Evolutionary conservation across 2,113 vertebrate genomes (phyloP), one percentile per base, ranked within the genome.

Genomic region (Crotalus helleri): DNA sequence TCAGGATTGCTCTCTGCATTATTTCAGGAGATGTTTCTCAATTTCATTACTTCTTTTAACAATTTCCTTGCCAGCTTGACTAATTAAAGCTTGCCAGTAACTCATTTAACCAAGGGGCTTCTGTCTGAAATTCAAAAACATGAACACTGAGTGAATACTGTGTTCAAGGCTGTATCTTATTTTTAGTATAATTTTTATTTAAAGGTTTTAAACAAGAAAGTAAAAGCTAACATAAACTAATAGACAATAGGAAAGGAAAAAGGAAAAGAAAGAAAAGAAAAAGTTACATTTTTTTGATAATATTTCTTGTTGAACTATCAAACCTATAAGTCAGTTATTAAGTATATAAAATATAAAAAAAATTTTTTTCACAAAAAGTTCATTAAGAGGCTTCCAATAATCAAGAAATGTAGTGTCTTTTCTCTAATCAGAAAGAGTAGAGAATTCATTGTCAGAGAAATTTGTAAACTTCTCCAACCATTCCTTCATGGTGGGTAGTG

Each of bases 1-100:
- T n/a, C 5, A n/a, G 29, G 51, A 87, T 61, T 93, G 95, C 95
- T 93, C 92, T 81, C 17, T 81, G 17, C 74, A 81, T 81, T 44
- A 81, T 81, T 44, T 81, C 33, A 81, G 74, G 33, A 44, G 17
- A 81, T 21, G 7, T 44, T 81, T 81, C 88, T 0, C 89, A 94
- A 93, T 91, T 5, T 39, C 87, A 0, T 88, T 44, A 92, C 59
- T 92, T 91, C 92, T 85, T 61, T 93, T 88, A 33, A 57, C 23
- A 87, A 91, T 94, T 87, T 88, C 29, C 5, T 0, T 3, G 58
- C 44, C 89, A 93, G 61, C 92, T 93, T 94, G 91, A 57, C 88
- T 90, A n/a, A 85, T 29, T 23, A 92, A 33, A 46, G 91, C 23
- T 15, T 49, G 5, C 90, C 85, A 64, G 74, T 81, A 81, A 81